Base-by-base conservation (phyloP, 2,113 vertebrate species). In the Aleadryas rufinucha region DNA sequence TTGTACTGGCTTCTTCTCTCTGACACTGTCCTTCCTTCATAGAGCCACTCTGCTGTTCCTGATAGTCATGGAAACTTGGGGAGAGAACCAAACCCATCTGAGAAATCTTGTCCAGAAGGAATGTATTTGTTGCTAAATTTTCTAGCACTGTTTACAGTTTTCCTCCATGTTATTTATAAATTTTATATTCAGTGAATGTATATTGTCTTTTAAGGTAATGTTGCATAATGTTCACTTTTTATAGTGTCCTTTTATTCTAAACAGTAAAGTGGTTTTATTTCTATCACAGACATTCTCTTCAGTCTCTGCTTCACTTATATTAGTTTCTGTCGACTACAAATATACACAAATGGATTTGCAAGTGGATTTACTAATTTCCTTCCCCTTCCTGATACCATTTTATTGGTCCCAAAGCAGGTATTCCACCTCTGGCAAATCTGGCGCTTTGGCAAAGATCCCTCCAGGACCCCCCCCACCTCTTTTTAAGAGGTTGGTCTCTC, bases 101-200 rank as follows among this genome's bases (percentile, higher is more conserved):
- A 96, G 98, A 96, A 93, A 96, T 82, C 96, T 96, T 97, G 75
- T 97, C 93, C 95, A 95, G 97, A 98, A 98, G 97, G 97, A 98
- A 98, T 98, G 97, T 98, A 98, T 98, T 98, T 98, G 97, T 98
- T 98, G 98, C 98, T 97, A 98, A 98, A 98, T 98, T 98, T 97
- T 97, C 97, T 98, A 98, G 98, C 98, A 97, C 97, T 98, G 98
- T 98, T 98, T 98, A 98, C 97, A 98, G 98, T 97, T 98, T 98
- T 98, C 98, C 97, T 98, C 98, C 97, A 96, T 98, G 98, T 98
- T 98, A 98, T 98, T 98, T 98, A 98, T 98, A 98, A 98, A 98
- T 98, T 98, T 98, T 98, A 98, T 98, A 98, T 98, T 98, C 98
- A 96, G 97, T 98, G 98, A 98, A 98, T 98, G 98, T 98, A 98